A percentile compares a stretch with the other conserved stretches of the same genome.
phyloP scores from a whole-genome alignment of 2,113 vertebrate genomes.

The Glareola pratincola region DNA sequence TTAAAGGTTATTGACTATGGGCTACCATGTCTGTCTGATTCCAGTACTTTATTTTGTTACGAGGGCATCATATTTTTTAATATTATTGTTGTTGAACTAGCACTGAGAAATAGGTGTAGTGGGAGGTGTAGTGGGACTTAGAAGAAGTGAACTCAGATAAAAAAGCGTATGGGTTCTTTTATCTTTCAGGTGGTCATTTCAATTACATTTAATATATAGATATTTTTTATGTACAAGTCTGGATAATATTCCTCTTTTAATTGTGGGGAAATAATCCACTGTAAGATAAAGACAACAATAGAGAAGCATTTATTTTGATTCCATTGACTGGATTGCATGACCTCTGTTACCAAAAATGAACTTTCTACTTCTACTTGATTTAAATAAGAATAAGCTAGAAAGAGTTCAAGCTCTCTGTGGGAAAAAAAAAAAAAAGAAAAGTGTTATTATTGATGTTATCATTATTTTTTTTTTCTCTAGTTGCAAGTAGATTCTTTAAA shows the following conservation, averaged over 20 bases:
- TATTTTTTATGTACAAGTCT: not conserved
- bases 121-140: not conserved
- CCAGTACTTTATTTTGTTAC: not conserved
- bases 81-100: not conserved
- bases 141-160: not conserved
- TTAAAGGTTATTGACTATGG: not conserved
- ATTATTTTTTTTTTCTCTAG: not conserved
- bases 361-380: rapidly evolving
- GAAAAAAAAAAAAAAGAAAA: too few species aligned
- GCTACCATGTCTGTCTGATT: not conserved
- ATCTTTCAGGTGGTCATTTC: not conserved
- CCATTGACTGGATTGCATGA: not conserved
- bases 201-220: not conserved
- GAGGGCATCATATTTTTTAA: not conserved
- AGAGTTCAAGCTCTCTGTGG: not conserved
- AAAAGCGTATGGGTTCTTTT: not conserved
- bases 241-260: not conserved
- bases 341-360: not conserved
- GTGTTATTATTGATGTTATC: not conserved
- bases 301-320: not conserved
- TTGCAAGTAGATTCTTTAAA: not conserved
- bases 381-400: not conserved
- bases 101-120: not conserved
- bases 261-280: not conserved
- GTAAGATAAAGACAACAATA: not conserved